phyloP scores from a whole-genome alignment of 1,140 invertebrate genomes.

The Holcopasites calliopsidis region DNA sequence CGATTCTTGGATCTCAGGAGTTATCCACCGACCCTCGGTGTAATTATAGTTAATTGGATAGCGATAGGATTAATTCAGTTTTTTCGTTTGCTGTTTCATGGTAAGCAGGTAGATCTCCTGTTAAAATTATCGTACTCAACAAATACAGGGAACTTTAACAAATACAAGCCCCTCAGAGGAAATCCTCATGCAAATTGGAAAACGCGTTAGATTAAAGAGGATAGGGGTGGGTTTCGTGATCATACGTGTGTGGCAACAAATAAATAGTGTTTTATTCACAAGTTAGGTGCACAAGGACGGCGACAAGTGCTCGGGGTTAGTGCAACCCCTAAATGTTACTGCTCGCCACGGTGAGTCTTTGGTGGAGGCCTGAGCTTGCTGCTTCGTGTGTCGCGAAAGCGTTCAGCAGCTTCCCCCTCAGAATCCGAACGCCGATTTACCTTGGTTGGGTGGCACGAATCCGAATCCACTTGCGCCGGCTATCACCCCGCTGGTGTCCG shows the following conservation, averaged over 20 bases:
- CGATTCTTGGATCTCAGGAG: not conserved
- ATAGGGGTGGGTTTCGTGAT: conserved; percentile 2
- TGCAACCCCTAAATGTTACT: conserved; percentile 20
- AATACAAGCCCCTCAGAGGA: no score
- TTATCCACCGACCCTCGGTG: not conserved
- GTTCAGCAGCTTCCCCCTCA: conserved; percentile 5
- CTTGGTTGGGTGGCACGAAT: conserved; percentile 85
- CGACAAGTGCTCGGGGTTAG: conserved; percentile 33
- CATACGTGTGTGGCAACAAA: conserved; percentile 42
- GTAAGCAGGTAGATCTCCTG: no score
- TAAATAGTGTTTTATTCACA: conserved; percentile 61
- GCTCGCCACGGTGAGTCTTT: conserved; percentile 20
- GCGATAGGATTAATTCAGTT: not conserved
- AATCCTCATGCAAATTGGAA: no score
- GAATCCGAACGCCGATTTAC: conserved; percentile 68
- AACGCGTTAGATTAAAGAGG: no score
- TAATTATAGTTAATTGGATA: not conserved
- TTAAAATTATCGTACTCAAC: no score
- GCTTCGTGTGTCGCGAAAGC: not conserved
- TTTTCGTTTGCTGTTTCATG: no score
- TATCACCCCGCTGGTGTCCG: conserved; percentile 85
- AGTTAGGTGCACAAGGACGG: conserved; percentile 46
- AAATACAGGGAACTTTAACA: no score
- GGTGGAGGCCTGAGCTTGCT: not conserved
- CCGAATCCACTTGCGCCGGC: conserved; percentile 87